Evolutionary conservation across 2,888 invertebrate species (phyloP).

Genomic region (Kryphioiulus occultus): DNA sequence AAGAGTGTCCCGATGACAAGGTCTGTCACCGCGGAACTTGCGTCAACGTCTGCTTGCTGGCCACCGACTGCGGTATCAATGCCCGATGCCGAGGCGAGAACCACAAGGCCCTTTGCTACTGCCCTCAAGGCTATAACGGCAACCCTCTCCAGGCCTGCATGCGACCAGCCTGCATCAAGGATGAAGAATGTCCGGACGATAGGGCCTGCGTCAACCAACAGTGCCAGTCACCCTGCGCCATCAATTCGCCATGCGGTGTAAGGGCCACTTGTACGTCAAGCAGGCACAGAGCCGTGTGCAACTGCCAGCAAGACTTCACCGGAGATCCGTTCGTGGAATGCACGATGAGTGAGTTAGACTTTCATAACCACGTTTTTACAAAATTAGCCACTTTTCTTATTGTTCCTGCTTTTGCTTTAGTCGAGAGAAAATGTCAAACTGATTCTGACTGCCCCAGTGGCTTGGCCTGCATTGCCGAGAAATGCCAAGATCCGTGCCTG

Average conservation of each 20-base stretch:
- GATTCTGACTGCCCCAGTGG: conserved; percentile 83
- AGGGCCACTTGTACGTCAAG: conserved; percentile 68
- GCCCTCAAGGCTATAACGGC: conserved; percentile 57
- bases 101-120: conserved; percentile 55
- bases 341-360: conserved; percentile 73
- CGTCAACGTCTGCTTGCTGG: conserved; percentile 72
- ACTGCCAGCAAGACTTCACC: conserved; percentile 78
- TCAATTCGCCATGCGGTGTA: conserved; percentile 69
- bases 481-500: conserved; percentile 74
- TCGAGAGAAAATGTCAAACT: conserved; percentile 72
- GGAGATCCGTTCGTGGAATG: conserved; percentile 64
- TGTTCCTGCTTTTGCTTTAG: too few species aligned
- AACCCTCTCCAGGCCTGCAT: conserved; percentile 54
- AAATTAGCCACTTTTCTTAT: too few species aligned
- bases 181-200: conserved; percentile 86
- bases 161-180: conserved; percentile 81
- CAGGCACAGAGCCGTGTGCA: conserved; percentile 72
- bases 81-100: conserved; percentile 56
- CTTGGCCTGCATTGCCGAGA: conserved; percentile 80
- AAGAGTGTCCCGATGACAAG: conserved; percentile 69
- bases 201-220: conserved; percentile 84
- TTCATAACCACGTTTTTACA: background rate
- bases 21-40: conserved; percentile 81
- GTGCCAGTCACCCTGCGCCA: conserved; percentile 78
- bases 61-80: conserved; percentile 59